phyloP scores from a whole-genome alignment of 2,113 vertebrate species.

The Phrynocephalus versicolor region DNA sequence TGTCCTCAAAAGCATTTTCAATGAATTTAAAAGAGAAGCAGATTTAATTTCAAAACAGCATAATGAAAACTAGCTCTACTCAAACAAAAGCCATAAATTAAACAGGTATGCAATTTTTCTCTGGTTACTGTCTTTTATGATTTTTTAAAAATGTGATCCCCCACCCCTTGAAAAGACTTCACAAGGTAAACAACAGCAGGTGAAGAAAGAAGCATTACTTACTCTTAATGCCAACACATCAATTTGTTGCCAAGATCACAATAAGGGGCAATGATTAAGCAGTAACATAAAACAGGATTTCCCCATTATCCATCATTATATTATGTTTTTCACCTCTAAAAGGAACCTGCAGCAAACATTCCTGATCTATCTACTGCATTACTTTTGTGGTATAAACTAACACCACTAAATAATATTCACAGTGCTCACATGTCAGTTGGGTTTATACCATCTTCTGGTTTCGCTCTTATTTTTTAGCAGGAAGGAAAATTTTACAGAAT shows the following conservation, averaged over 20 bases:
- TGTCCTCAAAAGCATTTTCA: constrained; percentile 25
- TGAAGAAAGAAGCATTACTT: background rate
- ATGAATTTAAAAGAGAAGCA: constrained; percentile 42
- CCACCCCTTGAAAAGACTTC: background rate
- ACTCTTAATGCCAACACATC: background rate
- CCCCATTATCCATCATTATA: no score
- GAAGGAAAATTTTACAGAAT: no score
- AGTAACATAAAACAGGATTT: background rate
- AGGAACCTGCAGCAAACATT: no score
- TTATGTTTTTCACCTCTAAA: no score
- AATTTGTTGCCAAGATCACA: background rate
- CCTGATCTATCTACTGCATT: no score
- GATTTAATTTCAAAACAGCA: constrained; percentile 16
- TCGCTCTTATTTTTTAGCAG: no score
- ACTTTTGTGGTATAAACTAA: no score
- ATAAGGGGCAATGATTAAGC: background rate
- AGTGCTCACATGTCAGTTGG: no score
- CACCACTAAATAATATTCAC: no score
- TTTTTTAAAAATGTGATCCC: constrained; percentile 1
- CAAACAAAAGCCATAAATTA: constrained; percentile 24
- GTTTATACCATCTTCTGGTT: no score
- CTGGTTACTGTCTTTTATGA: background rate
- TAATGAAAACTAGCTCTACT: background rate
- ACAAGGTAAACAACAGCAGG: background rate
- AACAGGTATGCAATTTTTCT: background rate